These are phyloP conservation scores for Callipepla squamata DNA, from an alignment of 2,113 vertebrate species.

Conservation along the genomic window DNA sequence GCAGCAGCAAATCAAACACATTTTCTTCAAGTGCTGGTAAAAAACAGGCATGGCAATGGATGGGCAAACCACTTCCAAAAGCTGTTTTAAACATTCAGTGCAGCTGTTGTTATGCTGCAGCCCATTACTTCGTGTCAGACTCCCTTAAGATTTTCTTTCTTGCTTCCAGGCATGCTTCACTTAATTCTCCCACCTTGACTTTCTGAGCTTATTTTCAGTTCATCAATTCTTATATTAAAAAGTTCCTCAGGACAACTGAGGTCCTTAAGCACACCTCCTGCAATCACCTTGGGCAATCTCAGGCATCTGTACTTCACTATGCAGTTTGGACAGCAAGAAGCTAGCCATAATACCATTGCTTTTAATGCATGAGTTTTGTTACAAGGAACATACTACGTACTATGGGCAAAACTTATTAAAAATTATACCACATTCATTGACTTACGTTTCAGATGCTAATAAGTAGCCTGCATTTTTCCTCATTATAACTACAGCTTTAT, in stretches of 20 bases:
- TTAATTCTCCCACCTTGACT: background rate
- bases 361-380: background rate
- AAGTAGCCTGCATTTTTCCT: background rate
- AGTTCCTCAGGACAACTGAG: background rate
- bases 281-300: background rate
- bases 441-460: background rate
- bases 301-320: background rate
- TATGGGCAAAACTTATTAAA: background rate
- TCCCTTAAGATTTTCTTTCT: background rate
- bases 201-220: background rate
- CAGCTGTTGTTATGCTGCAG: background rate
- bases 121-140: background rate
- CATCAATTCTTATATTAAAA: background rate
- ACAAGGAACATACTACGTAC: background rate
- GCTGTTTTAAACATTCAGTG: background rate
- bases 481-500: background rate
- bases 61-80: background rate
- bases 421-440: background rate
- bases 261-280: background rate
- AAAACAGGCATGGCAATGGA: background rate
- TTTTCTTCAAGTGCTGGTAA: background rate
- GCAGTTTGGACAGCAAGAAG: background rate
- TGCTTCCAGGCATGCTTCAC: background rate
- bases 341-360: background rate
- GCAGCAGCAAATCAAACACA: background rate